Percentiles rank a stretch among this genome's conserved stretches.
Evolutionary conservation across 1,140 invertebrate genomes (phyloP).

Genomic region (Drosophila ananassae): DNA sequence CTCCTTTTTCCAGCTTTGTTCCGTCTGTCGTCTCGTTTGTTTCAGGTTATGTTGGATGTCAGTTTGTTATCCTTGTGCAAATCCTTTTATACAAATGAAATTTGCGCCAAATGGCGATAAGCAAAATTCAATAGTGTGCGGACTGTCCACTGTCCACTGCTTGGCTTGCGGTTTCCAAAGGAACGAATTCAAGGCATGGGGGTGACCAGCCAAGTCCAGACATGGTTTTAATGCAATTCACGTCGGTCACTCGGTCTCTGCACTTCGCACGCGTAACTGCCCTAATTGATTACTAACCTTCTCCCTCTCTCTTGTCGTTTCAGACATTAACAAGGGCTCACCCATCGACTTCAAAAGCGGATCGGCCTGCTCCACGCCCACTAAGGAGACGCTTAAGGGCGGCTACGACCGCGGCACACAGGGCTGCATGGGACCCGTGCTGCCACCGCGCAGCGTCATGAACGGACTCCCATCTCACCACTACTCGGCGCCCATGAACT

Average conservation of each 20-base stretch:
- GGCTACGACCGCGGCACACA: constrained; percentile 87
- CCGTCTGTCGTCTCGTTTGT: constrained; percentile 64
- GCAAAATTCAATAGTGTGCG: constrained; percentile 73
- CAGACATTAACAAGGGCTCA: constrained; percentile 94
- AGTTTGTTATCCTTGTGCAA: constrained; percentile 81
- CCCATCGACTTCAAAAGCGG: constrained; percentile 92
- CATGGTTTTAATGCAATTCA: constrained; percentile 54
- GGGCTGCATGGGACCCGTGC: constrained; percentile 86
- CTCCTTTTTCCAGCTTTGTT: constrained; percentile 46
- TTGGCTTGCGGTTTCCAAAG: constrained; percentile 25
- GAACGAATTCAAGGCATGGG: constrained; percentile 6
- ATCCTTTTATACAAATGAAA: constrained; percentile 84
- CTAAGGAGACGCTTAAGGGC: constrained; percentile 86
- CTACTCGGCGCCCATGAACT: constrained; percentile 87
- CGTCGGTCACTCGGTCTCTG: neutral
- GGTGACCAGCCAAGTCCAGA: constrained; percentile 9
- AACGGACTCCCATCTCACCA: constrained; percentile 83
- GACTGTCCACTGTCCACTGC: neutral
- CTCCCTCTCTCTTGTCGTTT: constrained; percentile 15
- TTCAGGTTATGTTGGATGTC: constrained; percentile 82
- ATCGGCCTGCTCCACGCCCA: constrained; percentile 84
- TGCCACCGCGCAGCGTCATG: constrained; percentile 90
- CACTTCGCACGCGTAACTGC: constrained; percentile 8
- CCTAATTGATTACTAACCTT: constrained; percentile 30
- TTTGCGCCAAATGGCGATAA: constrained; percentile 81